These are phyloP conservation scores for Stegophylla sp. DNA, from an alignment of 2,888 invertebrate genomes.

Conservation along the genomic window DNA sequence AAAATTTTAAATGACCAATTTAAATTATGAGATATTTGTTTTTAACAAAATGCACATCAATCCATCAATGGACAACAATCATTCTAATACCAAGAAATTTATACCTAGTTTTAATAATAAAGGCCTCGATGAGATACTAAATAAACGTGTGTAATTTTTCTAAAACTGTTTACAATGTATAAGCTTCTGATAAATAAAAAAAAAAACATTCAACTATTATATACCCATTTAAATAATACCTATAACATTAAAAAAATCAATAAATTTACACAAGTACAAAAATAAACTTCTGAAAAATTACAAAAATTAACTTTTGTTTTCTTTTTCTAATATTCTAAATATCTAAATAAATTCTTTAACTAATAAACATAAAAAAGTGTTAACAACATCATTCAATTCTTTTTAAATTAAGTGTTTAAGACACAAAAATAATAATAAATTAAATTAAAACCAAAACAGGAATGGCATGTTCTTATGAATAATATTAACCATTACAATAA, in stretches of 20 bases:
- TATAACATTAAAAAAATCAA: constrained; percentile 28
- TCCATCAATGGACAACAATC: too few species aligned
- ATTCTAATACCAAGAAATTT: too few species aligned
- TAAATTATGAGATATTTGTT: too few species aligned
- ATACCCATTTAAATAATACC: background rate
- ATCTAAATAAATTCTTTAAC: background rate
- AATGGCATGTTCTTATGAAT: constrained; percentile 26
- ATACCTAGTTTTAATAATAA: background rate
- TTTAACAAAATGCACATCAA: background rate
- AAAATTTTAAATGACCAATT: too few species aligned
- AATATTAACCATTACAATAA: background rate
- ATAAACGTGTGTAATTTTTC: constrained; percentile 17
- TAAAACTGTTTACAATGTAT: constrained; percentile 1
- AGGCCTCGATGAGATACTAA: background rate
- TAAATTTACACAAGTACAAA: constrained; percentile 39
- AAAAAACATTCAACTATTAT: constrained; percentile 17
- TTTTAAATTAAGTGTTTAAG: background rate
- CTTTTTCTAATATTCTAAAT: constrained; percentile 1
- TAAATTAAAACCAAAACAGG: constrained; percentile 34
- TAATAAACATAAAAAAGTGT: constrained; percentile 18
- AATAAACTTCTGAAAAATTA: constrained; percentile 38
- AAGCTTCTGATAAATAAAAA: constrained; percentile 33
- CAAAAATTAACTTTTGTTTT: constrained; percentile 18
- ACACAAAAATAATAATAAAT: constrained; percentile 16
- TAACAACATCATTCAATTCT: constrained; percentile 11